phyloP scores from a whole-genome alignment of 2,888 invertebrate genomes.

The Acleris holmiana region DNA sequence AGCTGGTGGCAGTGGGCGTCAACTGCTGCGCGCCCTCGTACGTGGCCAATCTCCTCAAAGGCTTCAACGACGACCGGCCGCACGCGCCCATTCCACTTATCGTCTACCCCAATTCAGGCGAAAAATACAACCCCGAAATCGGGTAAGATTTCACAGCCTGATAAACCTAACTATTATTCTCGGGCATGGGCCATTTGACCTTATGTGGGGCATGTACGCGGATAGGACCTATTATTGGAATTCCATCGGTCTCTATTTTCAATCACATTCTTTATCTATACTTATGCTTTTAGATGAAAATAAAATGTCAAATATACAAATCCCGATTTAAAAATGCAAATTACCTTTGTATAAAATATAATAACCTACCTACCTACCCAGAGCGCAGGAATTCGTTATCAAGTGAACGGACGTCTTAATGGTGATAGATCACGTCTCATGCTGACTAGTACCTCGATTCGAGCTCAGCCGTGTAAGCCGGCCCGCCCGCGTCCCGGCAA shows the following conservation, averaged over 20 bases:
- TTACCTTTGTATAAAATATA: conserved; percentile 6
- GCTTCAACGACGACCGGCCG: conserved; percentile 78
- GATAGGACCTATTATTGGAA: conserved; percentile 34
- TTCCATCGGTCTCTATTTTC: conserved; percentile 29
- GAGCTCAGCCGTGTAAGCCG: conserved; percentile 18
- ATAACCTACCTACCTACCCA: neutral
- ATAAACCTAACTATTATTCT: conserved; percentile 42
- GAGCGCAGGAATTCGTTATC: conserved; percentile 15
- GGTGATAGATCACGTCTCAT: conserved; percentile 36
- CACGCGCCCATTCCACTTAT: conserved; percentile 88
- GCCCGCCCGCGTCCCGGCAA: conserved; percentile 14
- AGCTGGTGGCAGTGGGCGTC: conserved; percentile 93
- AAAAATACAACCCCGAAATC: conserved; percentile 88
- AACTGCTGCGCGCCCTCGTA: conserved; percentile 90
- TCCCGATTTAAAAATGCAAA: conserved; percentile 7
- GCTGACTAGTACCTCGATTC: conserved; percentile 25
- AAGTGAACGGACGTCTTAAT: conserved; percentile 29
- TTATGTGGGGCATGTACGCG: conserved; percentile 18
- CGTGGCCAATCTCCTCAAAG: conserved; percentile 70
- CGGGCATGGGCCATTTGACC: conserved; percentile 32
- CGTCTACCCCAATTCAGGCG: conserved; percentile 97
- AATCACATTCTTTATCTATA: conserved; percentile 23
- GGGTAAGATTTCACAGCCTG: conserved; percentile 78
- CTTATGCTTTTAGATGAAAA: neutral
- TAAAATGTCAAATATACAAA: neutral